A percentile compares a stretch with the other conserved stretches of the same genome.
Evolutionary conservation across 2,888 invertebrate genomes (phyloP).

Genomic region (Calameuta idolon): DNA sequence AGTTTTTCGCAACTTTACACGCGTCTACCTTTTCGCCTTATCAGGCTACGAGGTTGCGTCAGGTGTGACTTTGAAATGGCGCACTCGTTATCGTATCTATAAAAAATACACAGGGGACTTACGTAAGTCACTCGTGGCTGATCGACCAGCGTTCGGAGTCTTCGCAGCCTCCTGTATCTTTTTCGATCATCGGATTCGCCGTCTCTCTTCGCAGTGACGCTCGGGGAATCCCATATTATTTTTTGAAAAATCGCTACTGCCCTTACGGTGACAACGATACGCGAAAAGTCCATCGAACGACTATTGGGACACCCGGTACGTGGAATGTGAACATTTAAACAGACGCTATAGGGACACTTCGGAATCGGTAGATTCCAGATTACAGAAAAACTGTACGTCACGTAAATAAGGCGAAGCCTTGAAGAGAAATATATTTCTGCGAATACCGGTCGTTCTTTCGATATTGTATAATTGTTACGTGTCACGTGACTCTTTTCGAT

Average conservation of each 20-base stretch:
- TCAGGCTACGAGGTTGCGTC: background rate
- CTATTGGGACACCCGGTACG: too few relatives aligned
- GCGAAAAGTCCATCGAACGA: too few relatives aligned
- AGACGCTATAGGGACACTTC: too few relatives aligned
- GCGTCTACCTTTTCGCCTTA: background rate
- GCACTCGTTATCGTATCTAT: background rate
- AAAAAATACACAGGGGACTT: background rate
- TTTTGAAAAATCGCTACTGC: too few relatives aligned
- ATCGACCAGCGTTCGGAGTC: background rate
- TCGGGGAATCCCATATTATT: background rate
- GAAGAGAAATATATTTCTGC: too few relatives aligned
- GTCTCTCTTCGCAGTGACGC: too few relatives aligned
- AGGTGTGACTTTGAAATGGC: slow-evolving; percentile 8
- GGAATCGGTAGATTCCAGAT: too few relatives aligned
- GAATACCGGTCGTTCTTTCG: background rate
- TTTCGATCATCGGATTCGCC: background rate
- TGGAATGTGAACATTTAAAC: too few relatives aligned
- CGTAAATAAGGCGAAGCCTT: too few relatives aligned
- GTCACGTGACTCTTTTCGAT: background rate
- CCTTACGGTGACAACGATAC: too few relatives aligned
- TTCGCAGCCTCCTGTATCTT: background rate
- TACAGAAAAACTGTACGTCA: too few relatives aligned
- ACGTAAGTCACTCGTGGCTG: background rate
- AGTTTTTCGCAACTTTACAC: background rate
- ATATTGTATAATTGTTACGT: background rate